phyloP scores from a whole-genome alignment of 2,888 invertebrate genomes.

The Sipunculus nudus region DNA sequence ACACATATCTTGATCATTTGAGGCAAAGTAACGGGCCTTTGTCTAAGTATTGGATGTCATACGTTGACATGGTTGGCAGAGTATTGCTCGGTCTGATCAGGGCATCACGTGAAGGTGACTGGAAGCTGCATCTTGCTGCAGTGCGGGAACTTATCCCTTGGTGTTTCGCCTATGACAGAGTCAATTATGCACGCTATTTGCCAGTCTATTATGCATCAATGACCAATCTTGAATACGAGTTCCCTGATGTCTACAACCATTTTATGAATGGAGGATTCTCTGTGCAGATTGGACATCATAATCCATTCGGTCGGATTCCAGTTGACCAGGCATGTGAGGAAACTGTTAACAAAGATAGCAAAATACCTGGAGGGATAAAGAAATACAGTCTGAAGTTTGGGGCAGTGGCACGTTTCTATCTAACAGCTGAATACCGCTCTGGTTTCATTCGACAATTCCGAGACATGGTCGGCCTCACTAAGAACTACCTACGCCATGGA shows the following conservation, averaged over 20 bases:
- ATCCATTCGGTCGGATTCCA: slow-evolving; percentile 36
- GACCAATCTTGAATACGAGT: slow-evolving; percentile 21
- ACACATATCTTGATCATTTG: slow-evolving; percentile 10
- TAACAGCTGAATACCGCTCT: slow-evolving; percentile 23
- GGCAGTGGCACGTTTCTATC: slow-evolving; percentile 15
- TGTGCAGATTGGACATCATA: slow-evolving; percentile 29
- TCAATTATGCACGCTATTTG: slow-evolving; percentile 22
- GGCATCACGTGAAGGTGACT: slow-evolving; percentile 16
- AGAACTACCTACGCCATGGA: background rate
- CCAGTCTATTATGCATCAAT: slow-evolving; percentile 33
- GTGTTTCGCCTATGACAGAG: slow-evolving; percentile 21
- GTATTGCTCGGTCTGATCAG: slow-evolving; percentile 20
- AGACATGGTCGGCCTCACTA: slow-evolving; percentile 7
- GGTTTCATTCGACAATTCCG: slow-evolving; percentile 13
- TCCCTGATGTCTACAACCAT: slow-evolving; percentile 15
- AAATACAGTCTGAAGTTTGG: slow-evolving; percentile 9
- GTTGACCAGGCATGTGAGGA: slow-evolving; percentile 30
- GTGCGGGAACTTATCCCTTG: slow-evolving; percentile 13
- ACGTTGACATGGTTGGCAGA: slow-evolving; percentile 10
- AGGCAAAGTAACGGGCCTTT: slow-evolving; percentile 9
- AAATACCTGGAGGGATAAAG: slow-evolving; percentile 24
- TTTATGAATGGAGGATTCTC: slow-evolving; percentile 27
- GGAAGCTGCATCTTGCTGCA: slow-evolving; percentile 10
- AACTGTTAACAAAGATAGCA: slow-evolving; percentile 25
- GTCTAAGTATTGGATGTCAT: slow-evolving; percentile 20